Evolutionary conservation across 2,113 vertebrate genomes (phyloP), one percentile per base, ranked within the genome.

Genomic region (Bothrops jararaca): DNA sequence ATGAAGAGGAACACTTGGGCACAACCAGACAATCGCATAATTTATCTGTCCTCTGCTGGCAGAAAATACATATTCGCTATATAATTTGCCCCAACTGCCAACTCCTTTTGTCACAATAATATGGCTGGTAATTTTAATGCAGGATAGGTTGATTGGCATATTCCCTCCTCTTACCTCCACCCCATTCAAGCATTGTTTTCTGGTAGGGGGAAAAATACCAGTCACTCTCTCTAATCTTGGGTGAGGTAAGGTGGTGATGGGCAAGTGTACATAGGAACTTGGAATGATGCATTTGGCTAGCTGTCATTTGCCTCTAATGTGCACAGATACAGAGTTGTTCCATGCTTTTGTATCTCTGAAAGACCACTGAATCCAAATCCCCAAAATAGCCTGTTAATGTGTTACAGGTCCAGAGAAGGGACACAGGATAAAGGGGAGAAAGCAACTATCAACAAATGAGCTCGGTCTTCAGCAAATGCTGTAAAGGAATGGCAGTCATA

Each of bases 1-100:
- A 93, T 93, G 96, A 96, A 97, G 97, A 96, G 97, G 96, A 97
- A 97, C 95, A 97, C 95, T 97, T 80, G 7, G 18, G 34, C 7
- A 22, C 34, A 80, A 22, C 69, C 18, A 39, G 34, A 80, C 18
- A 80, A 34, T 34, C 15, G 39, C 15, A 39, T 80, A 20, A 74
- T 74, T 74, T 80, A 80, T 39, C n/a, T 39, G 69, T 39, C 34
- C 69, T 39, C n/a, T 39, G n/a, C 34, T 39, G 69, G 54, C 15
- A 39, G 15, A 80, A 80, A 80, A 80, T 80, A 39, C 8, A 39
- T 80, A 80, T 8, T 80, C 2, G 15, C 34, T 39, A 80, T 80
- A 39, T 80, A 80, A 80, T 80, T 80, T 20, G n/a, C 69, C 34
- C 5, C 6, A 39, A 18, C 39, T 80, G n/a, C n/a, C 6, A 39